Evolutionary conservation across 2,797 vertebrate species (phyloP).

Genomic region (Caiman crocodilus): DNA sequence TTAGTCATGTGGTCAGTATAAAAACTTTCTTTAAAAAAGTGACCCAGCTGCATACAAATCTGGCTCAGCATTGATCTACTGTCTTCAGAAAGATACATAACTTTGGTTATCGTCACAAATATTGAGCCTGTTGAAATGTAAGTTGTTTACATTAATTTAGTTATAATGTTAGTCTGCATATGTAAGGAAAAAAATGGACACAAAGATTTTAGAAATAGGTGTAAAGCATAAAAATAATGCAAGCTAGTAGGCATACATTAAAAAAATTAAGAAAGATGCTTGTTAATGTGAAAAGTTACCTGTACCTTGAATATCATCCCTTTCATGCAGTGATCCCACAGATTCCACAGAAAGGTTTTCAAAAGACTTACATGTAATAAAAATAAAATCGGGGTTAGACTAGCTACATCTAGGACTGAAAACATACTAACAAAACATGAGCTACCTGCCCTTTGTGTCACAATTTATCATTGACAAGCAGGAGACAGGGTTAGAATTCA

Average conservation of each 20-base stretch:
- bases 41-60: slow-evolving; percentile 21
- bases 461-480: slow-evolving; percentile 24
- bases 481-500: not conserved
- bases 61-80: not conserved
- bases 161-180: not conserved
- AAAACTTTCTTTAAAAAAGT: slow-evolving; percentile 52
- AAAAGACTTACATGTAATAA: slow-evolving; percentile 87
- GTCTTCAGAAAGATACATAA: fast-evolving
- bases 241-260: not conserved
- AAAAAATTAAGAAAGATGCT: not conserved
- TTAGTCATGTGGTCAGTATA: slow-evolving; percentile 45
- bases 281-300: not conserved
- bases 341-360: slow-evolving; percentile 94
- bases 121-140: not conserved
- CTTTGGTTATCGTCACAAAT: not conserved
- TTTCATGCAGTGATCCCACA: slow-evolving; percentile 90
- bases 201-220: not conserved
- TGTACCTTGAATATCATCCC: slow-evolving; percentile 90
- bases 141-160: not conserved
- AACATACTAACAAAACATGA: not conserved
- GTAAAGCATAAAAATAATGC: not conserved
- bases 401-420: slow-evolving; percentile 7
- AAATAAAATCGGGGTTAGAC: slow-evolving; percentile 65
- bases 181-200: not conserved
- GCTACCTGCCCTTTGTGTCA: not conserved